Percentiles rank a stretch among this genome's conserved stretches.
Conservation (phyloP, 1,140 invertebrate species). For the Riptortus pedestris region DNA sequence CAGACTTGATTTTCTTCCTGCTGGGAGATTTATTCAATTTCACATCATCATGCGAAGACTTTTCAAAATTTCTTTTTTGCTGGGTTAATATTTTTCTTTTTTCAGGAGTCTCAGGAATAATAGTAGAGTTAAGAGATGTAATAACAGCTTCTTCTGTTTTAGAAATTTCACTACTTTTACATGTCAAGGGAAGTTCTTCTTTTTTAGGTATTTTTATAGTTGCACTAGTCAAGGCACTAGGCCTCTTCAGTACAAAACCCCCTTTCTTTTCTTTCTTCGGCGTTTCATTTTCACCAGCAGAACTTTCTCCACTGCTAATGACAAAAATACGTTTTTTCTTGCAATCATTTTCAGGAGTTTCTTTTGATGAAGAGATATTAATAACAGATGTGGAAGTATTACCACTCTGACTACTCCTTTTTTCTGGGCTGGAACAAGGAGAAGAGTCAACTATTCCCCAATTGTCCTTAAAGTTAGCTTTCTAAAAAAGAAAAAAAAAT, state of each 20-base stretch:
- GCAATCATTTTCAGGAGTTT: not conserved
- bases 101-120: not conserved
- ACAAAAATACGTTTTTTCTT: not conserved
- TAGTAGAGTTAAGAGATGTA: not conserved
- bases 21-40: too few relatives aligned
- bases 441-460: not conserved
- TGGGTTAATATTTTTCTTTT: not conserved
- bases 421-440: not conserved
- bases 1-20: too few relatives aligned
- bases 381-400: not conserved
- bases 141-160: not conserved
- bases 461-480: not conserved
- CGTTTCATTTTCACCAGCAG: not conserved
- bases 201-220: not conserved
- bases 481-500: not conserved
- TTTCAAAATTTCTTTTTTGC: not conserved
- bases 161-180: not conserved
- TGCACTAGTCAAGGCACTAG: not conserved
- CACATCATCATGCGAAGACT: too few relatives aligned
- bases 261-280: not conserved
- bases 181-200: not conserved
- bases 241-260: not conserved
- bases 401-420: not conserved
- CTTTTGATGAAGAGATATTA: constrained; percentile 1
- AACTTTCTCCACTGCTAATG: not conserved